Base-by-base conservation (phyloP, 2,113 vertebrate genomes). In the Aptenodytes forsteri region DNA sequence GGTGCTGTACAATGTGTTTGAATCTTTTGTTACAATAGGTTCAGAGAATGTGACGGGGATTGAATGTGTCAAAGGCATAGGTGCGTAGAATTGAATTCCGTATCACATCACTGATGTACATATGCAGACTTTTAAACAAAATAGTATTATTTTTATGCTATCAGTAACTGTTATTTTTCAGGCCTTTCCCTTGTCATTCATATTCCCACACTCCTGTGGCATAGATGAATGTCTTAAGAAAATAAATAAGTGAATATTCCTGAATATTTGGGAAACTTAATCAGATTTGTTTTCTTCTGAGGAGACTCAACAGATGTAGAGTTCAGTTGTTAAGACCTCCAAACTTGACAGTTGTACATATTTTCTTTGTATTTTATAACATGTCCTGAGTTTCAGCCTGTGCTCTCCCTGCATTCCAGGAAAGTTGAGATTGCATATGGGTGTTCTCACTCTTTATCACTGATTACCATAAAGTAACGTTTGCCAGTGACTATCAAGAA, bases 1-100 rank as follows among this genome's bases (percentile, higher is more conserved):
- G 99, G 99, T 99, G 91, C 98, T 99, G 52, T 99, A 99, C 97
- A 99, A 99, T 23, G 99, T 99, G 22, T 99, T 99, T 95, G 98
- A 99, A 36, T 98, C 99, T 16, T 99, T 99, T 49, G 99, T 99
- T 96, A 76, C 96, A 0, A 98, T 99, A 69, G 99, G 99, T 95
- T 91, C 98, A 89, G 36, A 94, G 25, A 94, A 97, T 5, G 99
- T 99, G 83, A 94, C 99, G 0, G 99, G 98, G 3, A 98, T 92
- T 72, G 99, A 99, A 85, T 99, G 99, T 64, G 94, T 99, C 92
- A 99, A 99, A 98, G 99, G 99, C 96, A 98, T 99, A 98, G 98
- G 99, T 99, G 91, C 13, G 98, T 94, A 90, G 40, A 67, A 58
- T 5, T 79, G 22, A 85, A 73, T 85, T 84, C 21, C 2, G 0